Evolutionary conservation across 92 coral and sea anemone species (phyloP).

Genomic region (Phenganax stokvisi): DNA sequence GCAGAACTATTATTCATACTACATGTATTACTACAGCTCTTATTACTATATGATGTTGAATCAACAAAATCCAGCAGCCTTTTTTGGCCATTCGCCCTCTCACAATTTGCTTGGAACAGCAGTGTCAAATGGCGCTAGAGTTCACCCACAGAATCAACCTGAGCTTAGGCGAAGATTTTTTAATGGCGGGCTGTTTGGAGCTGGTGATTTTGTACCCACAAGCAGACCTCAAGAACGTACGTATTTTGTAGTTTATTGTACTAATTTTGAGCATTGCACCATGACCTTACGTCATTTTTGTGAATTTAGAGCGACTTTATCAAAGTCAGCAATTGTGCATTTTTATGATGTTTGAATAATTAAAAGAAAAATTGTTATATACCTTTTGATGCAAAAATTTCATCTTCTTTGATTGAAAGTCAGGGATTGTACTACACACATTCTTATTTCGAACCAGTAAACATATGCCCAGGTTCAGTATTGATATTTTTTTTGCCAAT

Average conservation of each 20-base stretch:
- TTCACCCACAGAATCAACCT: not conserved
- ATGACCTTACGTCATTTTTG: no score
- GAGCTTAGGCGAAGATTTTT: not conserved
- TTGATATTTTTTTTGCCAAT: no score
- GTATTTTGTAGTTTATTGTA: not conserved
- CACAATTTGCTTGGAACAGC: not conserved
- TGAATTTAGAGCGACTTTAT: no score
- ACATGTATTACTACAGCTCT: conserved; percentile 27
- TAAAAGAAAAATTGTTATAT: no score
- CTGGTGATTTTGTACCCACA: not conserved
- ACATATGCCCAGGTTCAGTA: no score
- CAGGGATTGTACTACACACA: not conserved
- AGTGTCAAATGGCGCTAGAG: conserved; percentile 1
- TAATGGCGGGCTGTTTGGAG: not conserved
- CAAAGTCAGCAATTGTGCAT: no score
- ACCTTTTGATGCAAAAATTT: no score
- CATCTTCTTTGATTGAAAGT: no score
- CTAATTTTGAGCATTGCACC: not conserved
- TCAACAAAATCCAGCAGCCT: not conserved
- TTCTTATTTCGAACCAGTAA: not conserved
- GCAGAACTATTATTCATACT: conserved; percentile 27
- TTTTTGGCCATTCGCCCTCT: not conserved
- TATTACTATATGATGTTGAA: conserved; percentile 1
- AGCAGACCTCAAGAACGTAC: conserved; percentile 1
- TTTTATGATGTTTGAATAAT: no score